These are phyloP conservation scores for Molorchus minor DNA, from an alignment of 2,888 invertebrate genomes.

Conservation along the genomic window DNA sequence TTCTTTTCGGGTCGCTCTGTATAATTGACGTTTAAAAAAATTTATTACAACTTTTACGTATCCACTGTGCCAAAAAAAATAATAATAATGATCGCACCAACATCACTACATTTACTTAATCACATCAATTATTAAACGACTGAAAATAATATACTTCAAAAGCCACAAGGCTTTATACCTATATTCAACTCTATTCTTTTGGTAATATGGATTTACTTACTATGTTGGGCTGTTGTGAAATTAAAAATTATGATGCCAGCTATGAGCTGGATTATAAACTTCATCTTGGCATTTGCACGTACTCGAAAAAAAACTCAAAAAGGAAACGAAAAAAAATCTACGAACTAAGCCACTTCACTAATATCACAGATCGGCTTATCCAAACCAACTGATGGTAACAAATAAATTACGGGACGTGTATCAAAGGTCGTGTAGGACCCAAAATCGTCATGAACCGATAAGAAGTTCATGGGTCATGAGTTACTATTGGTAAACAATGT, in stretches of 20 bases:
- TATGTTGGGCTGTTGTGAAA: slow-evolving; percentile 25
- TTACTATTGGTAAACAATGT: slow-evolving; percentile 40
- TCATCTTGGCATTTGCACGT: slow-evolving; percentile 28
- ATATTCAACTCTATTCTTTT: no score
- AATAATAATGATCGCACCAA: no score
- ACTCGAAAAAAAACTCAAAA: slow-evolving; percentile 10
- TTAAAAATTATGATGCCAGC: slow-evolving; percentile 27
- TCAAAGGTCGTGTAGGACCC: slow-evolving; percentile 40
- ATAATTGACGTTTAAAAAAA: no score
- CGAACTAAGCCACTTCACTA: slow-evolving; percentile 12
- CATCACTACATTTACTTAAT: no score
- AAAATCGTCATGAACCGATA: slow-evolving; percentile 44
- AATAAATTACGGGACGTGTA: slow-evolving; percentile 28
- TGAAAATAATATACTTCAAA: no score
- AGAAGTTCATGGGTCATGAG: slow-evolving; percentile 45
- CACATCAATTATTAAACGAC: no score
- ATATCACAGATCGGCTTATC: slow-evolving; percentile 22
- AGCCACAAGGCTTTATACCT: no score
- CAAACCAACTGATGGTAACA: slow-evolving; percentile 29
- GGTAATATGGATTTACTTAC: slow-evolving; percentile 29
- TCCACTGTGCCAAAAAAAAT: no score
- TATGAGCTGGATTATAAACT: slow-evolving; percentile 23
- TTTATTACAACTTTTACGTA: no score
- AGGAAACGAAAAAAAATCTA: slow-evolving; percentile 17
- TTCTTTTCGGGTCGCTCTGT: no score